Evolutionary conservation across 2,113 vertebrate species (phyloP).

Genomic region (Promerops cafer): DNA sequence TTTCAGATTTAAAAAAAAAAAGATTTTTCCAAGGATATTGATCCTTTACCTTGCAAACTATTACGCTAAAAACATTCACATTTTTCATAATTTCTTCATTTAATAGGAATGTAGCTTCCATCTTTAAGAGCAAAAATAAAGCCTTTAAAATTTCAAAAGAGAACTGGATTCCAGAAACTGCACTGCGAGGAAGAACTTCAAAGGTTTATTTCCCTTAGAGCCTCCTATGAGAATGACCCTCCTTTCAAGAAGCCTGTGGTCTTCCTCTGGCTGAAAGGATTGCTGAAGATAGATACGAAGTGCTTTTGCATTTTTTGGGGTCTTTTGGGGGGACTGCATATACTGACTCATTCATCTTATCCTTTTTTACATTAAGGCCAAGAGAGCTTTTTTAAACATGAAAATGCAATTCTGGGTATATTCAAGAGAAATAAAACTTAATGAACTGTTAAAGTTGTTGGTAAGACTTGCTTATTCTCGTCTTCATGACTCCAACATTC

Average conservation of each 20-base stretch:
- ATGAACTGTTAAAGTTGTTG: background rate
- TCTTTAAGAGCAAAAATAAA: background rate
- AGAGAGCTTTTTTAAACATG: background rate
- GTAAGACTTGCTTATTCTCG: background rate
- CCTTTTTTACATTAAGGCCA: background rate
- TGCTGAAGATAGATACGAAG: background rate
- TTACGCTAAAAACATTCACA: background rate
- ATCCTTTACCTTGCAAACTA: background rate
- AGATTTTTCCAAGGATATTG: background rate
- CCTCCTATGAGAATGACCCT: background rate
- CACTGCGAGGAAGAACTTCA: background rate
- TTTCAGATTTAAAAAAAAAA: background rate
- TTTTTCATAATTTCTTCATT: background rate
- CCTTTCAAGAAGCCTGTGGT: background rate
- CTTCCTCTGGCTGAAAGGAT: background rate
- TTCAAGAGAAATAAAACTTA: background rate
- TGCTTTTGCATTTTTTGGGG: accelerated
- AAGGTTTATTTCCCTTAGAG: background rate
- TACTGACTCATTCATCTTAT: background rate
- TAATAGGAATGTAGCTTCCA: background rate
- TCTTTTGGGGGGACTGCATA: background rate
- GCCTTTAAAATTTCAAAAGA: background rate
- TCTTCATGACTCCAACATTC: background rate
- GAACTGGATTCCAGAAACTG: background rate
- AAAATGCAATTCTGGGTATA: background rate